Percentiles rank a stretch among this genome's conserved stretches.
These are phyloP conservation scores for Muscina levida DNA, from an alignment of 2,888 invertebrate species.

Conservation along the genomic window DNA sequence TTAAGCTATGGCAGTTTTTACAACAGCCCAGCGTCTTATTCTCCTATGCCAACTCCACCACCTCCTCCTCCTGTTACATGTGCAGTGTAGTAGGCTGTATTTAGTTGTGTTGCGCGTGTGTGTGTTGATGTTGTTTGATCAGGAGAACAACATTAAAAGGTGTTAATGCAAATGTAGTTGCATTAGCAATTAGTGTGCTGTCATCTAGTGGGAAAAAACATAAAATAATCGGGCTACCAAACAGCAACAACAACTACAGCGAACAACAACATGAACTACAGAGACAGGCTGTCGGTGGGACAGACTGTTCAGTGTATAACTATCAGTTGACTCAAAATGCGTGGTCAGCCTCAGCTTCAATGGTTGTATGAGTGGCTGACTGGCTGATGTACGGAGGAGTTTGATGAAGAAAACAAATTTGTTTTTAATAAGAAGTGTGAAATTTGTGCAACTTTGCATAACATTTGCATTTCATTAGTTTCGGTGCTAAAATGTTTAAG, in stretches of 20 bases:
- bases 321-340: constrained; percentile 55
- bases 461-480: constrained; percentile 65
- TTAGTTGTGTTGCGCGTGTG: no score
- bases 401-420: constrained; percentile 42
- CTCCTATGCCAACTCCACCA: background rate
- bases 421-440: constrained; percentile 58
- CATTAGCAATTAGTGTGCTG: constrained; percentile 67
- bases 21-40: background rate
- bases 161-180: constrained; percentile 67
- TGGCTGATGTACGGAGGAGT: constrained; percentile 1
- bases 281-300: constrained; percentile 13
- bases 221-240: constrained; percentile 66
- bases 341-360: constrained; percentile 52
- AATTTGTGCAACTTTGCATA: constrained; percentile 62
- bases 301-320: background rate
- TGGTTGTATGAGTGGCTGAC: no score
- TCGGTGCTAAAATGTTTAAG: constrained; percentile 24
- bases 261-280: constrained; percentile 10
- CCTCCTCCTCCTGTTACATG: background rate
- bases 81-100: constrained; percentile 1
- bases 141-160: constrained; percentile 66
- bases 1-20: background rate
- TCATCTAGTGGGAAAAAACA: constrained; percentile 67
- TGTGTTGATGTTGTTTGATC: constrained; percentile 63
- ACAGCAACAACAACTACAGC: constrained; percentile 29